A percentile compares a stretch with the other conserved stretches of the same genome.
Conservation (phyloP, 2,797 vertebrate species). For the Coregonus sp. region DNA sequence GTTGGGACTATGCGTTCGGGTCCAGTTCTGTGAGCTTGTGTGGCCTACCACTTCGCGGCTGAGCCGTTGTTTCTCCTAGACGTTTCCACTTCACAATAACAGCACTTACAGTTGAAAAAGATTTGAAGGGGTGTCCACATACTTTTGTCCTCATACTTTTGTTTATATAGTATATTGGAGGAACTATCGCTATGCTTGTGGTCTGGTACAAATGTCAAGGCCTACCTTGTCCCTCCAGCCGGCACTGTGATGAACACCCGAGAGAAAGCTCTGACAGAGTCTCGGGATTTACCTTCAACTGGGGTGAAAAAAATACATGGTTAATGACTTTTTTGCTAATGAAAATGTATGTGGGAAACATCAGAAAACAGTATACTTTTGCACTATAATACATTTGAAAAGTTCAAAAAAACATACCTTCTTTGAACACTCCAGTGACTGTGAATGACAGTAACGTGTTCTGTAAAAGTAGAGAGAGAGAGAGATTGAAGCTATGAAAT, state of each 20-base stretch:
- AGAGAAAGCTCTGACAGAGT: conserved; percentile 85
- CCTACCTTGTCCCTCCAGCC: conserved; percentile 82
- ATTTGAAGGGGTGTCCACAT: no score
- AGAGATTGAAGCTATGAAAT: neutral
- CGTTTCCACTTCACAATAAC: no score
- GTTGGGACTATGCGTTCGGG: no score
- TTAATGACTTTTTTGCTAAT: neutral
- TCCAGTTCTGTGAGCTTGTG: no score
- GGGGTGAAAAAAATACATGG: conserved; percentile 30
- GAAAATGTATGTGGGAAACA: neutral
- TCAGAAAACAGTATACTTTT: neutral
- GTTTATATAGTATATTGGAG: neutral
- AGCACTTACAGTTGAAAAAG: no score
- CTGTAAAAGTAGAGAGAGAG: conserved; percentile 60
- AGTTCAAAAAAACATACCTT: conserved; percentile 72
- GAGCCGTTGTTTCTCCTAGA: no score
- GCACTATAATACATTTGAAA: neutral
- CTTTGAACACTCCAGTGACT: conserved; percentile 89
- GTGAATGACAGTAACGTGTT: conserved; percentile 86
- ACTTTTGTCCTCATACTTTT: no score
- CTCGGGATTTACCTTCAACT: conserved; percentile 84
- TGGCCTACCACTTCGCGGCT: no score
- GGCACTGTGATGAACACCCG: conserved; percentile 89
- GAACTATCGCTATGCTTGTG: neutral
- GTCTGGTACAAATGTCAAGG: conserved; percentile 5